Evolutionary conservation across 2,888 invertebrate genomes (phyloP).

Genomic region (Tetropium fuscum): DNA sequence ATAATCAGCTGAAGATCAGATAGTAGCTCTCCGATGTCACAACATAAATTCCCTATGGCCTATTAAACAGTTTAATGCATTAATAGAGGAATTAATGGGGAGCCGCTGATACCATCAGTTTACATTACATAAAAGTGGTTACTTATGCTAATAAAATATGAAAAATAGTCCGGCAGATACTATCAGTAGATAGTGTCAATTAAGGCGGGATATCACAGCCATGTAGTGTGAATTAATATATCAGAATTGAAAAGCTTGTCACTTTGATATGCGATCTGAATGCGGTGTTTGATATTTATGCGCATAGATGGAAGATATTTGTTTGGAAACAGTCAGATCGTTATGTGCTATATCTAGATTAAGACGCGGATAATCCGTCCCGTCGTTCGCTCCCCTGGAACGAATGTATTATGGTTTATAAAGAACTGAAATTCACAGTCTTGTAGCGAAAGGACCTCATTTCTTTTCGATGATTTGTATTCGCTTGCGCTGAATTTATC

Average conservation of each 20-base stretch:
- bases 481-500: too few relatives aligned
- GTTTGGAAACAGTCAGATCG: constrained; percentile 14
- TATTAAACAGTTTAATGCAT: not conserved
- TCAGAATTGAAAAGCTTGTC: constrained; percentile 19
- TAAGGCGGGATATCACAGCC: not conserved
- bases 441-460: too few relatives aligned
- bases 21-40: not conserved
- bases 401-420: too few relatives aligned
- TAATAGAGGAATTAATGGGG: constrained; percentile 3
- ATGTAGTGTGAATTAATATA: constrained; percentile 16
- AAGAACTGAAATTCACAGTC: too few relatives aligned
- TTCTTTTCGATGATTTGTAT: too few relatives aligned
- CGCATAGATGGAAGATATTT: constrained; percentile 14
- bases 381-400: too few relatives aligned
- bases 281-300: constrained; percentile 16
- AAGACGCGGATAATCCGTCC: constrained; percentile 2
- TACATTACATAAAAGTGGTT: constrained; percentile 15
- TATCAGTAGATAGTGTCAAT: constrained; percentile 11
- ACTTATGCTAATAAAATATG: constrained; percentile 20
- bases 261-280: constrained; percentile 18
- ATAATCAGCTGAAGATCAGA: too few relatives aligned
- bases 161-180: not conserved
- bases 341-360: constrained; percentile 9
- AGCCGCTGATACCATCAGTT: constrained; percentile 2
- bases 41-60: not conserved